phyloP scores from a whole-genome alignment of 2,888 invertebrate species.

The Caenorhabditis macrosperma region DNA sequence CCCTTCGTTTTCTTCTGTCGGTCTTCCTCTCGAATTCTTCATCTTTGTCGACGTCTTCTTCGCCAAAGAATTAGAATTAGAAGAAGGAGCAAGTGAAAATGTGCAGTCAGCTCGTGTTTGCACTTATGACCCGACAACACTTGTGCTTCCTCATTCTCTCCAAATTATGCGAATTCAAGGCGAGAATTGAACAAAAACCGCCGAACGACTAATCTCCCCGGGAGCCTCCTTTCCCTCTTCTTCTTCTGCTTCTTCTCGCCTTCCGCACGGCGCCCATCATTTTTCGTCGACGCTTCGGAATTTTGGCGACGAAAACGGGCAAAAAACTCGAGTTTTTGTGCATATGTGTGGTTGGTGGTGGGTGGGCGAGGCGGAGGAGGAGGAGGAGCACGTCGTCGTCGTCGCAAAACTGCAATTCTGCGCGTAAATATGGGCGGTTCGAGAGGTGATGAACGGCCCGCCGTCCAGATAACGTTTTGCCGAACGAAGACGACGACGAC shows the following conservation, averaged over 20 bases:
- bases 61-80: slow-evolving; percentile 19
- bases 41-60: slow-evolving; percentile 33
- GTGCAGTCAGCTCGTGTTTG: slow-evolving; percentile 15
- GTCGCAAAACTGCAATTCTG: slow-evolving; percentile 50
- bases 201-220: slow-evolving; percentile 26
- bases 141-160: neutral
- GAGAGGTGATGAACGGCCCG: slow-evolving; percentile 49
- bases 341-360: slow-evolving; percentile 13
- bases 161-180: neutral
- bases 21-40: slow-evolving; percentile 53
- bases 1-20: slow-evolving; percentile 21
- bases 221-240: slow-evolving; percentile 1
- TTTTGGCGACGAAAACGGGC: slow-evolving; percentile 30
- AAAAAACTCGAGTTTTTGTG: slow-evolving; percentile 45
- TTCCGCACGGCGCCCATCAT: slow-evolving; percentile 2
- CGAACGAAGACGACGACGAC: neutral
- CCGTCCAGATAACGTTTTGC: slow-evolving; percentile 51
- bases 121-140: slow-evolving; percentile 16
- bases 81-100: neutral
- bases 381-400: too few relatives aligned
- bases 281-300: slow-evolving; percentile 21
- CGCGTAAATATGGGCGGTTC: slow-evolving; percentile 50
- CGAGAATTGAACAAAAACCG: slow-evolving; percentile 1
- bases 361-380: slow-evolving; percentile 2
- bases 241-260: slow-evolving; percentile 6